phyloP scores from a whole-genome alignment of 2,888 invertebrate genomes.

The Tenthredo mesomela region DNA sequence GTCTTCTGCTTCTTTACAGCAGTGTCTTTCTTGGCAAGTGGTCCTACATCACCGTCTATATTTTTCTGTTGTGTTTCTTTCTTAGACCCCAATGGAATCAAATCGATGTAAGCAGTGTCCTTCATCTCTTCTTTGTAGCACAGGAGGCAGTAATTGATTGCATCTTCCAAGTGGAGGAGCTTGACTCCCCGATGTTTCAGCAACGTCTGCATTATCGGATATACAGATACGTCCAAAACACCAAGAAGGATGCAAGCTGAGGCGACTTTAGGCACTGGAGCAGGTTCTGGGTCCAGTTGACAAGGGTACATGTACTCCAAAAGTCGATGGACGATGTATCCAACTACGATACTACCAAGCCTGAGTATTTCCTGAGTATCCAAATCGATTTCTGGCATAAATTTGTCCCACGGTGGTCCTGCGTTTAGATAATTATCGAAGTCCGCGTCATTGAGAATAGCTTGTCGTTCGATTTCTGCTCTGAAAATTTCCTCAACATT shows the following conservation, averaged over 20 bases:
- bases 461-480: constrained; percentile 80
- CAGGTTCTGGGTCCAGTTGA: constrained; percentile 74
- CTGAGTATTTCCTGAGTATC: constrained; percentile 75
- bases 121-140: constrained; percentile 80
- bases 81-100: constrained; percentile 60
- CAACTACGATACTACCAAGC: constrained; percentile 78
- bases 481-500: constrained; percentile 73
- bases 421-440: constrained; percentile 81
- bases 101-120: constrained; percentile 79
- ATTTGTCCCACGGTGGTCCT: constrained; percentile 80
- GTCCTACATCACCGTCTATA: not conserved
- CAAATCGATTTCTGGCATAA: constrained; percentile 77
- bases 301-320: constrained; percentile 79
- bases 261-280: constrained; percentile 76
- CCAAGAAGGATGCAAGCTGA: constrained; percentile 78
- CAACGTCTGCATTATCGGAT: constrained; percentile 77
- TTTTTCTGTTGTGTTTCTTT: constrained; percentile 29
- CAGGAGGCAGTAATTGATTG: constrained; percentile 82
- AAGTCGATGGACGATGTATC: constrained; percentile 80
- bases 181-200: constrained; percentile 77
- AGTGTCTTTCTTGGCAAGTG: constrained; percentile 10
- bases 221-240: constrained; percentile 77
- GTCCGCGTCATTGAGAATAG: constrained; percentile 80
- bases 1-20: constrained; percentile 57
- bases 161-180: constrained; percentile 78